Conservation (phyloP, 2,888 invertebrate species). For the Didymodactylos carnosus region DNA sequence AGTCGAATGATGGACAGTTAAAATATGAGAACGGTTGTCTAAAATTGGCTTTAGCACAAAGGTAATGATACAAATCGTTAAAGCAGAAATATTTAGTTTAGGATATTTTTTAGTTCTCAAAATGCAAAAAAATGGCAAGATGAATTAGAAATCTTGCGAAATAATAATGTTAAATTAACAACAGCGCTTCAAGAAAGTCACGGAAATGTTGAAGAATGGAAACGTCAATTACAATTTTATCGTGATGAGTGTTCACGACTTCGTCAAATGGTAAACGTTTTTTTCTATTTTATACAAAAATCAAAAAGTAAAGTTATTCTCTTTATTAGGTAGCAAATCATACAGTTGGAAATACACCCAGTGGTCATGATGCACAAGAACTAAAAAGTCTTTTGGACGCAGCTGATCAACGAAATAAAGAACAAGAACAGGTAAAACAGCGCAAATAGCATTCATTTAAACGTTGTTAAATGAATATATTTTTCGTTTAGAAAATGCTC, state of each 20-base stretch:
- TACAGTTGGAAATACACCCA: too few species aligned
- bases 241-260: constrained; percentile 35
- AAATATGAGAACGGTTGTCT: constrained; percentile 73
- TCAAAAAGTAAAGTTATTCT: too few species aligned
- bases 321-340: not conserved
- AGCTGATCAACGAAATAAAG: not conserved
- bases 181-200: constrained; percentile 83
- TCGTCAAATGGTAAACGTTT: not conserved
- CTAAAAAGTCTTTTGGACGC: not conserved
- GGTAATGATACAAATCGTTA: constrained; percentile 39
- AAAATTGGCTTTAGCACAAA: constrained; percentile 59
- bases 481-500: not conserved
- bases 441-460: too few species aligned
- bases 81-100: not conserved
- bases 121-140: constrained; percentile 98
- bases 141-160: constrained; percentile 78
- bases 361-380: not conserved
- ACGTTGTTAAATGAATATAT: not conserved
- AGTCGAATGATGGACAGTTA: constrained; percentile 51
- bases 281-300: not conserved
- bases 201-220: constrained; percentile 95
- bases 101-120: constrained; percentile 51
- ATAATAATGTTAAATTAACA: constrained; percentile 78
- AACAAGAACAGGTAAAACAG: not conserved
- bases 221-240: constrained; percentile 61